phyloP scores from a whole-genome alignment of 2,888 invertebrate species.

The Apotomis capreana region DNA sequence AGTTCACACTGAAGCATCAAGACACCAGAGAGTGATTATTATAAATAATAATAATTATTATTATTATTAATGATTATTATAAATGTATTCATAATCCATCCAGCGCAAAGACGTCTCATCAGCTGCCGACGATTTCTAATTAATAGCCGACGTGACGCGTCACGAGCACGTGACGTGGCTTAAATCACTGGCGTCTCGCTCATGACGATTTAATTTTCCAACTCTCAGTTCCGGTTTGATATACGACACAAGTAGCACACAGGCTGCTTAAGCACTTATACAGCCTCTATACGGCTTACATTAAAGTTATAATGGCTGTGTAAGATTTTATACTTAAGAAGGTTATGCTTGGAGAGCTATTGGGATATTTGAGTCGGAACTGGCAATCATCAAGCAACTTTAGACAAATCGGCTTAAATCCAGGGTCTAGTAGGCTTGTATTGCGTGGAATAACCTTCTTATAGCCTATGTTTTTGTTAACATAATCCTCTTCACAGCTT shows the following conservation, averaged over 20 bases:
- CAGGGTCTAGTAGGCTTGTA: no score
- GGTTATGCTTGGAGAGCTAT: background rate
- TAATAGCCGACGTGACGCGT: constrained; percentile 23
- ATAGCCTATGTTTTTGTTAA: no score
- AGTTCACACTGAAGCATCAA: background rate
- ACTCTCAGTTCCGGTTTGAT: background rate
- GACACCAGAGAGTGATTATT: background rate
- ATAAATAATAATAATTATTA: no score
- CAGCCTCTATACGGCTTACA: no score
- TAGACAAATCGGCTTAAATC: no score
- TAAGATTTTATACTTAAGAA: no score
- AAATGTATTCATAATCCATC: constrained; percentile 24
- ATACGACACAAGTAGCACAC: no score
- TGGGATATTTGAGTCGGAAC: background rate
- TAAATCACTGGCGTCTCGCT: constrained; percentile 15
- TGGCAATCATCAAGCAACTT: no score
- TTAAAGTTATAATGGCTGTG: no score
- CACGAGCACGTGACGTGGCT: constrained; percentile 23
- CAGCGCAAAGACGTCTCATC: constrained; percentile 17
- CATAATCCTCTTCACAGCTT: no score
- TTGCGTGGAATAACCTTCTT: no score
- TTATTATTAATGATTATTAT: background rate
- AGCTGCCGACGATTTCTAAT: constrained; percentile 28
- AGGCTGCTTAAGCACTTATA: no score
- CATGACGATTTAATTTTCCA: constrained; percentile 32